Base-by-base conservation (phyloP, 2,113 vertebrate species). In the Cinclus mexicanus region DNA sequence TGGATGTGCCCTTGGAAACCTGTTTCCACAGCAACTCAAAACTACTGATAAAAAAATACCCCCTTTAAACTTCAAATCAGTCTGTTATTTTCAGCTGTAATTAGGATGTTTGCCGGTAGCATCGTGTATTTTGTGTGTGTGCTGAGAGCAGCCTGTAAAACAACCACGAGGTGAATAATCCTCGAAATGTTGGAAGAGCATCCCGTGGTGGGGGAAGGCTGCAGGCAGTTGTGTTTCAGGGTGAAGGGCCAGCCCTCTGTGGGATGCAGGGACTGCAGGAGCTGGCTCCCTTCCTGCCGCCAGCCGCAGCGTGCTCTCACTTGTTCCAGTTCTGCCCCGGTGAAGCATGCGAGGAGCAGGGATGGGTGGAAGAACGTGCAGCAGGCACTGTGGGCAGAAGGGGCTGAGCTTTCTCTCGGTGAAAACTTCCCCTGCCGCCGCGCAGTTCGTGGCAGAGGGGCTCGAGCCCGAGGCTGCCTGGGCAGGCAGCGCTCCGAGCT, bases 21-120 rank as follows among this genome's bases (percentile, higher is more conserved):
- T 91, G 96, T 96, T 97, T 92, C 95, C 92, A 92, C 80, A 68
- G 95, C 83, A 96, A 92, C 95, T 49, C 18, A 46, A 94, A 81
- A 72, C 88, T 93, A 67, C 85, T 42, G 93, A 83, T 93, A 76
- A 79, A 60, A 53, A 83, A 56, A 44, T 26, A 37, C 74, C 44
- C 56, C 69, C 90, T 96, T 90, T 78, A 71, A 93, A 92, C 90
- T 89, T 88, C 37, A 47, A 71, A 57, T 78, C 59, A 3, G 41
- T 49, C 39, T 83, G 71, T 92, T 83, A 55, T 92, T 74, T 80
- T 14, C 86, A 59, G 77, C 72, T 89, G 60, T 71, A 75, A 75
- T 92, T 80, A 64, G 56, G 52, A 18, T 31, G 79, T 55, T 83
- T 69, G 89, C 82, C 13, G 8, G 75, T 76, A 56, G 93, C 55